Conservation (phyloP, 2,113 vertebrate species). For the Paramormyrops kingsleyae region DNA sequence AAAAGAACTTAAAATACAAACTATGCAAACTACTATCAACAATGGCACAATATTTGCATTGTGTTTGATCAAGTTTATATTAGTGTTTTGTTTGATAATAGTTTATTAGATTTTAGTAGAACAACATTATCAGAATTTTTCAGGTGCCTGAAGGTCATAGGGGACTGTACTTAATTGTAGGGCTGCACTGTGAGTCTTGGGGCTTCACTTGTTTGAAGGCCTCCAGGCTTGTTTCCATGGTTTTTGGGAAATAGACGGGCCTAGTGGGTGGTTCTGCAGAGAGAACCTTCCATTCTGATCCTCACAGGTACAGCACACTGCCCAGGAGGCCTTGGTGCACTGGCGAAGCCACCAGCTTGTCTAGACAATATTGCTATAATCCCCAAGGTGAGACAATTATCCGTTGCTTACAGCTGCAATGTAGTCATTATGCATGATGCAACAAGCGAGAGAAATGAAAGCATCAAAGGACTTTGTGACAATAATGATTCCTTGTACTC, state of each 20-base stretch:
- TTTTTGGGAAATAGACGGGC: conserved; percentile 54
- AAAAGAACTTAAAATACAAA: background rate
- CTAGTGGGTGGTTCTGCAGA: conserved; percentile 26
- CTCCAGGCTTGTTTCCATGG: conserved; percentile 50
- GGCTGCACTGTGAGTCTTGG: conserved; percentile 24
- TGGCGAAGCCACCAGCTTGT: conserved; percentile 49
- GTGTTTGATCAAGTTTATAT: background rate
- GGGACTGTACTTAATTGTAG: conserved; percentile 19
- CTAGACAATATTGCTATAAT: conserved; percentile 44
- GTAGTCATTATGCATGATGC: conserved; percentile 49
- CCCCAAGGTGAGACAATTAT: conserved; percentile 47
- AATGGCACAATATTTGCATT: background rate
- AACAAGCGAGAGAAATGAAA: conserved; percentile 41
- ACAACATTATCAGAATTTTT: background rate
- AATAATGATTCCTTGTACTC: background rate
- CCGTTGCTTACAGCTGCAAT: conserved; percentile 41
- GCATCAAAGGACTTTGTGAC: conserved; percentile 29
- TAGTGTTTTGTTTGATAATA: conserved; percentile 6
- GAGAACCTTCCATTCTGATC: conserved; percentile 25
- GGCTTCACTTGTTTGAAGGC: conserved; percentile 39
- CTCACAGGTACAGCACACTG: conserved; percentile 21
- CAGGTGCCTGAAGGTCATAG: conserved; percentile 8
- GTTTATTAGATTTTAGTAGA: conserved; percentile 3
- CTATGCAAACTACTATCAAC: background rate
- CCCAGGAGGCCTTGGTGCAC: conserved; percentile 30